These are phyloP conservation scores for Chironex yamaguchii DNA, from an alignment of 30 jellyfish, hydroid and myxozoan genomes.

Conservation along the genomic window DNA sequence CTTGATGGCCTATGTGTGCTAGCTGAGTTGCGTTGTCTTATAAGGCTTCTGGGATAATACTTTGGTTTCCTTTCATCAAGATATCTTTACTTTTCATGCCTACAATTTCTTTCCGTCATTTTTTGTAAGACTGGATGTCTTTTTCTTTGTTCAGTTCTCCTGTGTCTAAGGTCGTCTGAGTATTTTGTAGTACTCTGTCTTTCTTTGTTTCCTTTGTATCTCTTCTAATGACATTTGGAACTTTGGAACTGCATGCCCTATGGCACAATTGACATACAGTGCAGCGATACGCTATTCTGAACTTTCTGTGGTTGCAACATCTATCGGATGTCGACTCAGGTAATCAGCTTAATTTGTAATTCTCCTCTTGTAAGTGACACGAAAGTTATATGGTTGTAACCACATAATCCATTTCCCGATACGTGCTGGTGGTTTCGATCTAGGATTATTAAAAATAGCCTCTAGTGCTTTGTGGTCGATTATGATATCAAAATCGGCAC, in stretches of 20 bases:
- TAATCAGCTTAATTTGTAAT: conserved; percentile 29
- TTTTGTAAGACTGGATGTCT: conserved; percentile 33
- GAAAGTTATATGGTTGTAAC: conserved; percentile 43
- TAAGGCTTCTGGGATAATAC: conserved; percentile 24
- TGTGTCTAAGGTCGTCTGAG: conserved; percentile 10
- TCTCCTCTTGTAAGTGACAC: conserved; percentile 18
- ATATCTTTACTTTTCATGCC: conserved; percentile 50
- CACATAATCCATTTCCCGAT: conserved; percentile 8
- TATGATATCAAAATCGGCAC: conserved; percentile 8
- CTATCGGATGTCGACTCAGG: conserved; percentile 41
- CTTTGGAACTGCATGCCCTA: conserved; percentile 31
- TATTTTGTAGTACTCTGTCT: conserved; percentile 2
- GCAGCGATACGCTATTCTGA: conserved; percentile 39
- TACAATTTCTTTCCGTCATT: conserved; percentile 21
- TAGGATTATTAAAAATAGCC: conserved; percentile 32
- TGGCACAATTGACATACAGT: conserved; percentile 13
- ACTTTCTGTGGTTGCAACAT: not conserved
- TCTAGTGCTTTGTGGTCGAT: conserved; percentile 57
- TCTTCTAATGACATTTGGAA: conserved; percentile 21
- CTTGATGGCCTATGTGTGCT: conserved; percentile 76
- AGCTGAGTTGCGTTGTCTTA: conserved; percentile 37
- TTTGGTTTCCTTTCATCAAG: conserved; percentile 54
- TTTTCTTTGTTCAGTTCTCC: conserved; percentile 30
- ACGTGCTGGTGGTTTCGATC: conserved; percentile 52
- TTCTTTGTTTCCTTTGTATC: conserved; percentile 31